Percentiles rank a stretch among this genome's conserved stretches.
Evolutionary conservation across 2,113 vertebrate species (phyloP).

Genomic region (Sitta europaea): DNA sequence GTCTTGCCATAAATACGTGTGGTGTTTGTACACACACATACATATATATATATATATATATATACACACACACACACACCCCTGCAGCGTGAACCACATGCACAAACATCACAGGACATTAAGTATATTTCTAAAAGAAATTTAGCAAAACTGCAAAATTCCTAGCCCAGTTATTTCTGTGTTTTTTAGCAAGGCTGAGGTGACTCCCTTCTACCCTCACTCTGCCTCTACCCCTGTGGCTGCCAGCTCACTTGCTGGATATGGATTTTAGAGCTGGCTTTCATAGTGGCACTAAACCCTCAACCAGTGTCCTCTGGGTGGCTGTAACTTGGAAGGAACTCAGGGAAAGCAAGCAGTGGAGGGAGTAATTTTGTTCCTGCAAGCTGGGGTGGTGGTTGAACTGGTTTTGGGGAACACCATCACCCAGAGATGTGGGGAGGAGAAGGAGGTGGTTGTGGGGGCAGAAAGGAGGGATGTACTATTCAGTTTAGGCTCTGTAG

Average conservation of each 20-base stretch:
- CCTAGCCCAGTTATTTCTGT: background rate
- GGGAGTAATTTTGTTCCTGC: background rate
- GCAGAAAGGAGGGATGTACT: background rate
- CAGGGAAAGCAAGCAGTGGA: background rate
- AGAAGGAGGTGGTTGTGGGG: background rate
- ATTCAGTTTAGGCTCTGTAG: background rate
- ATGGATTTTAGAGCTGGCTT: background rate
- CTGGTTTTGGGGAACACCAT: accelerated
- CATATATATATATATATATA: background rate
- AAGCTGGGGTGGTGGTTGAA: background rate
- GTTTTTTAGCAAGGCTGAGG: background rate
- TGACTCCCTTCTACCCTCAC: background rate
- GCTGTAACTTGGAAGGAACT: background rate
- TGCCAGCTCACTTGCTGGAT: background rate
- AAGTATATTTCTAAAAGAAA: background rate
- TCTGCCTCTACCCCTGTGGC: background rate
- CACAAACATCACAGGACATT: background rate
- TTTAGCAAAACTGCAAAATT: background rate
- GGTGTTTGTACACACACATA: background rate
- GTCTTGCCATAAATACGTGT: background rate
- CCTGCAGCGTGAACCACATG: background rate
- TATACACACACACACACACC: too few species aligned
- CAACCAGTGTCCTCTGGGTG: too few species aligned
- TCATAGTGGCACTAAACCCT: accelerated
- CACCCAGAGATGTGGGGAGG: background rate